Percentiles rank a stretch among this genome's conserved stretches.
phyloP scores from a whole-genome alignment of 2,888 invertebrate species.

The Temnothorax rugatulus region DNA sequence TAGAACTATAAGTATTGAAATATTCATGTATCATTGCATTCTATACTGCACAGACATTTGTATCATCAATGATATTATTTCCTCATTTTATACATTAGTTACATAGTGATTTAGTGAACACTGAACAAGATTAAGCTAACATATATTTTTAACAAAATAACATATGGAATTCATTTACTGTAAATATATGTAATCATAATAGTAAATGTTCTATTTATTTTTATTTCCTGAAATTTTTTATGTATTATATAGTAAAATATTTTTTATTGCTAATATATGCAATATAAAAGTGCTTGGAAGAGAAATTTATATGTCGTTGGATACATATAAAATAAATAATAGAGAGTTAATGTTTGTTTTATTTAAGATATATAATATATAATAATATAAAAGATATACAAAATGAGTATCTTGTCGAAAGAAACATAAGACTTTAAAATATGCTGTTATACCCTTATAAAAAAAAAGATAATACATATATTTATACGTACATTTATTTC shows the following conservation, averaged over 20 bases:
- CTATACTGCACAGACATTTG: neutral
- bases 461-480: neutral
- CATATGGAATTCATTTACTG: neutral
- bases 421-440: neutral
- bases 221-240: neutral
- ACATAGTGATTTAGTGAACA: neutral
- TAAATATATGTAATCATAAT: neutral
- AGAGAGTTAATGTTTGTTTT: neutral
- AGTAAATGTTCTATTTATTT: neutral
- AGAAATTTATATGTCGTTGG: neutral
- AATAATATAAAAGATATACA: slow-evolving; percentile 16
- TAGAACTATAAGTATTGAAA: neutral
- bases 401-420: neutral
- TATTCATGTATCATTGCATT: neutral
- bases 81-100: neutral
- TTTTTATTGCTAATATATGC: neutral
- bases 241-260: neutral
- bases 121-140: neutral
- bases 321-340: neutral
- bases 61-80: neutral
- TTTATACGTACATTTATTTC: slow-evolving; percentile 1
- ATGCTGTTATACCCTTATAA: neutral
- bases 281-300: neutral
- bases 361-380: neutral
- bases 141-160: neutral